Conservation (phyloP, 2,888 invertebrate genomes). For the Carabus problematicus region DNA sequence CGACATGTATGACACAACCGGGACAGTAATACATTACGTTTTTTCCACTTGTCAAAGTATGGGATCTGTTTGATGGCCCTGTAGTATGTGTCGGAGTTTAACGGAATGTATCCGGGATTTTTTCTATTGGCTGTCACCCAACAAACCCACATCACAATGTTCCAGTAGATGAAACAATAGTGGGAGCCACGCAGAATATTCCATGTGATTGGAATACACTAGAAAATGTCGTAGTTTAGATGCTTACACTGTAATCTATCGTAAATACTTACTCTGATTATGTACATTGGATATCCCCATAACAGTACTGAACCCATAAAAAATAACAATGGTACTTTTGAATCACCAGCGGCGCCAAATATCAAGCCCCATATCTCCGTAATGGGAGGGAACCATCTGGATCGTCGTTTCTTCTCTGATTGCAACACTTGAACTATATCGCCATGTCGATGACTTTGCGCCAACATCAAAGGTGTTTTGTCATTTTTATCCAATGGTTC, state of each 20-base stretch:
- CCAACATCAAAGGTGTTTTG: slow-evolving; percentile 89
- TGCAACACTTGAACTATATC: slow-evolving; percentile 84
- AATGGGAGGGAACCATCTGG: slow-evolving; percentile 86
- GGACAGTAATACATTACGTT: slow-evolving; percentile 80
- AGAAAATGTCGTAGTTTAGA: slow-evolving; percentile 48
- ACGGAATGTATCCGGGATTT: slow-evolving; percentile 89
- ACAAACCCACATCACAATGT: slow-evolving; percentile 91
- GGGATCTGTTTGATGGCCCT: slow-evolving; percentile 91
- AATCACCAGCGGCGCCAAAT: slow-evolving; percentile 90
- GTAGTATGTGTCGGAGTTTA: slow-evolving; percentile 89
- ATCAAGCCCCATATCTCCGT: slow-evolving; percentile 88
- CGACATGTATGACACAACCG: slow-evolving; percentile 91
- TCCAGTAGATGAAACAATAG: slow-evolving; percentile 90
- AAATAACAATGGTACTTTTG: slow-evolving; percentile 85
- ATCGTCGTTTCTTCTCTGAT: slow-evolving; percentile 80
- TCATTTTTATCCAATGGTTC: slow-evolving; percentile 90
- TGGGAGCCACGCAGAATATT: slow-evolving; percentile 85
- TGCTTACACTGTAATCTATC: neutral
- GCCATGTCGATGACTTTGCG: slow-evolving; percentile 85
- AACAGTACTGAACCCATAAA: slow-evolving; percentile 85
- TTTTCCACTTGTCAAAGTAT: slow-evolving; percentile 92
- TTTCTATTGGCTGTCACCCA: slow-evolving; percentile 89
- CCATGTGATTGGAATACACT: slow-evolving; percentile 92
- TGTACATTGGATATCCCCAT: slow-evolving; percentile 95
- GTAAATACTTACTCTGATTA: slow-evolving; percentile 71